Evolutionary conservation across 2,888 invertebrate species (phyloP), one percentile per base, ranked within the genome.

Genomic region (Andrena fulva): DNA sequence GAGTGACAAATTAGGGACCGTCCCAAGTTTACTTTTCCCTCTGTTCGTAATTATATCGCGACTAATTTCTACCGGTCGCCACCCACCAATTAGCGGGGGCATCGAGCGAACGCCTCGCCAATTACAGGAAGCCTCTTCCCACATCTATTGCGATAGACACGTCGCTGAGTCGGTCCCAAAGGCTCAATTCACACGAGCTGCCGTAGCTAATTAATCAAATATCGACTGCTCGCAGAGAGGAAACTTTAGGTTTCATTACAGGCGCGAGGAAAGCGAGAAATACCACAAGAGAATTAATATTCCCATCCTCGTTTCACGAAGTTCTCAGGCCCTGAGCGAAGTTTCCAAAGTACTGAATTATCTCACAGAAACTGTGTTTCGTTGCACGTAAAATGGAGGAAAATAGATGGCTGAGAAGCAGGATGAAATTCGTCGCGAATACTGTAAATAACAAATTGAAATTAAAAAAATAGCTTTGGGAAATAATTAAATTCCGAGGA

Each of bases 101-200:
- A 75, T 83, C 88, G 85, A 87, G 87, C 76, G 71, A 71, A 63
- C 16, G n/a, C 59, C 62, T 73, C 78, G 85, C 81, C 85, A 83
- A 87, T 86, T 86, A 84, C 85, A 59, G 66, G 80, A 75, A 71
- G 71, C 62, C 62, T 80, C 88, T 88, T 88, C 88, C 85, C 87
- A 88, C 87, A 77, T 68, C 66, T 48, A 33, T 75, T 52, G 77
- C 80, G 73, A 72, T 77, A 68, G 72, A 74, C 16, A 62, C 64
- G 24, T 62, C 70, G 76, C 31, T 50, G 60, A 35, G 70, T 16
- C 66, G 66, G 77, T 80, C 85, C 69, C 77, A 59, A 56, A 80
- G 71, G 66, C 62, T 72, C 62, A 67, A 84, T 83, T 86, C 80
- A 70, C 80, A 76, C 76, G 76, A 68, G 70, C 56, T 54, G 31